A percentile compares a stretch with the other conserved stretches of the same genome.
These are phyloP conservation scores for rabbit (Oryctolagus cuniculus) DNA, from an alignment of 2,113 vertebrate genomes.

Conservation along the genomic window DNA sequence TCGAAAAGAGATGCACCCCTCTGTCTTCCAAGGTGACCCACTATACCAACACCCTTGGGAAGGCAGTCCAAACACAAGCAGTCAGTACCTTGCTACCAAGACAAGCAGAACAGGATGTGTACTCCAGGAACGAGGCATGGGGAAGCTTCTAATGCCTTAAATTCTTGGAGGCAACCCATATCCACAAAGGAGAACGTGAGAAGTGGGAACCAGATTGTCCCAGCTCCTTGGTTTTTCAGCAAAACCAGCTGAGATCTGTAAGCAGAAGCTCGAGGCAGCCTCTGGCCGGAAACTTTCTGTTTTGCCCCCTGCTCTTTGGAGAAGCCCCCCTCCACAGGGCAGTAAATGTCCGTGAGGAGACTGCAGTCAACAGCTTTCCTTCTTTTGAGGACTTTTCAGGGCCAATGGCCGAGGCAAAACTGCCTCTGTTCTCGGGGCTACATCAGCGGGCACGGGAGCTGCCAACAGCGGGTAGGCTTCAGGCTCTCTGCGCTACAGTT, in stretches of 20 bases:
- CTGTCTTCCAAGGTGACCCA: not conserved
- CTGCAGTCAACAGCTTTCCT: not conserved
- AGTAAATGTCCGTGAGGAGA: not conserved
- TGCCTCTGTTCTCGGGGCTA: rapidly evolving
- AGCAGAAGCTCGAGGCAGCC: not conserved
- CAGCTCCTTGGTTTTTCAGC: not conserved
- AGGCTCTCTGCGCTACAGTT: not conserved
- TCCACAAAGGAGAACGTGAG: not conserved
- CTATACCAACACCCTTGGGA: not conserved
- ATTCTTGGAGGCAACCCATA: not conserved
- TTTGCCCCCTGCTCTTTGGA: not conserved
- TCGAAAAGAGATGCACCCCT: not conserved
- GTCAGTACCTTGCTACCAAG: not conserved
- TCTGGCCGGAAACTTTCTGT: not conserved
- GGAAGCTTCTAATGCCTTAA: not conserved
- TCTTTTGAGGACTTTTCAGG: not conserved
- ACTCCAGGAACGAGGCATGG: not conserved
- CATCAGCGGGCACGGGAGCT: not conserved
- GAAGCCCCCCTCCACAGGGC: not conserved
- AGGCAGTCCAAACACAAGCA: not conserved
- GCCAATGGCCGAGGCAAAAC: not conserved
- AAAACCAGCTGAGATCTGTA: not conserved
- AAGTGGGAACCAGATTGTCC: too few relatives aligned
- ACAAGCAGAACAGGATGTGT: not conserved
- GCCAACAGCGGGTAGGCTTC: not conserved